These are phyloP conservation scores for Pollicipes pollicipes DNA, from an alignment of 1,140 invertebrate species.

Conservation along the genomic window DNA sequence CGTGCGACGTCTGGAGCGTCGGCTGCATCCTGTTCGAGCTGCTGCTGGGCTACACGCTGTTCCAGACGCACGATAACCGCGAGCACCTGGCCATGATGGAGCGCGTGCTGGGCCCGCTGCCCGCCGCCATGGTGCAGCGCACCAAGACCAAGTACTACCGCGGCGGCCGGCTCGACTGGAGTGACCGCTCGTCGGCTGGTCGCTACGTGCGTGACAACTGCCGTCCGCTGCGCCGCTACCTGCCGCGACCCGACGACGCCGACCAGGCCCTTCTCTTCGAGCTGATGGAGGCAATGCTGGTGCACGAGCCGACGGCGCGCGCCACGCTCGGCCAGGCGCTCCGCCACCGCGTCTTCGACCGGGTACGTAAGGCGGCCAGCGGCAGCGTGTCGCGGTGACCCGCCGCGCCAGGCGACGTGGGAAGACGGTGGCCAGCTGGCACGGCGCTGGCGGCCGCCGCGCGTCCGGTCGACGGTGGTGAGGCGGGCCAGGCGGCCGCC, in stretches of 20 bases:
- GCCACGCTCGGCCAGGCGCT: conserved; percentile 26
- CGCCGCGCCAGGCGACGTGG: neutral
- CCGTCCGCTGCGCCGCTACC: conserved; percentile 10
- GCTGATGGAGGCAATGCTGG: conserved; percentile 30
- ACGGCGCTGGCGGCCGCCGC: too few species aligned
- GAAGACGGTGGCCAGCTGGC: too few species aligned
- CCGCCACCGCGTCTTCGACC: conserved; percentile 27
- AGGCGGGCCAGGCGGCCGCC: too few species aligned
- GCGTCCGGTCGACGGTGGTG: too few species aligned
- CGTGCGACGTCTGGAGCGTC: conserved; percentile 40
- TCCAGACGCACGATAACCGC: conserved; percentile 41
- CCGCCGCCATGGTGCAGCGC: conserved; percentile 16
- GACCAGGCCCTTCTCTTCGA: conserved; percentile 23
- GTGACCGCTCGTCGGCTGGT: neutral
- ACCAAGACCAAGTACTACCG: conserved; percentile 10
- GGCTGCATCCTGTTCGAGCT: conserved; percentile 41
- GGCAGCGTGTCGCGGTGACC: neutral
- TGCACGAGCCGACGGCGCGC: conserved; percentile 27
- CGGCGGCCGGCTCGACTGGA: conserved; percentile 9
- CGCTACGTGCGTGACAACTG: conserved; percentile 12
- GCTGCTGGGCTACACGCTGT: conserved; percentile 37
- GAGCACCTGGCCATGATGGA: conserved; percentile 44
- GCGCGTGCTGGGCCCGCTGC: conserved; percentile 34
- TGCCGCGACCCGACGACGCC: neutral
- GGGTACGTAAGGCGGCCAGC: conserved; percentile 1